These are phyloP conservation scores for Apocheima hispidaria DNA, from an alignment of 2,888 invertebrate genomes.

Conservation along the genomic window DNA sequence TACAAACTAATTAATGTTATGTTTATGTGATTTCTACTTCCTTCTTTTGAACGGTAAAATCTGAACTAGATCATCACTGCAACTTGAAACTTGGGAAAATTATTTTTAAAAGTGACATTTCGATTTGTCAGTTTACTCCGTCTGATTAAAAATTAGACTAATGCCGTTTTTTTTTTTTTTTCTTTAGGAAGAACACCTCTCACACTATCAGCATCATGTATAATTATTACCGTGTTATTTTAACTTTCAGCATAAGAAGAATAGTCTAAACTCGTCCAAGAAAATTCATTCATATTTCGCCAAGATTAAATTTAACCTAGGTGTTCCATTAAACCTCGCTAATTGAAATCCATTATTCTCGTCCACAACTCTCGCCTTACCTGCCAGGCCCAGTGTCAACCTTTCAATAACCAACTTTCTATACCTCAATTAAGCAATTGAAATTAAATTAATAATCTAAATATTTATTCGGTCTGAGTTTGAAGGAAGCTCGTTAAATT, in stretches of 20 bases:
- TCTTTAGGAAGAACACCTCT: too few species aligned
- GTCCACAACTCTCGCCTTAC: conserved; percentile 24
- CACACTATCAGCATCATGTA: too few species aligned
- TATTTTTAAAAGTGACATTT: too few species aligned
- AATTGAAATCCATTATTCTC: conserved; percentile 34
- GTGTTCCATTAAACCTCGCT: conserved; percentile 11
- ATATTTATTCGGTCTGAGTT: conserved; percentile 37
- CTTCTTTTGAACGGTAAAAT: too few species aligned
- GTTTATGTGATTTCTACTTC: too few species aligned
- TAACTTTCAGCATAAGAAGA: not conserved
- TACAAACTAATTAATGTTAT: too few species aligned
- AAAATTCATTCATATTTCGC: conserved; percentile 8
- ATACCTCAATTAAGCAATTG: conserved; percentile 40
- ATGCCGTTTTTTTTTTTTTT: too few species aligned
- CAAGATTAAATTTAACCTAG: conserved; percentile 21
- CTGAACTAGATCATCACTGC: too few species aligned
- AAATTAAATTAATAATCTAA: conserved; percentile 39
- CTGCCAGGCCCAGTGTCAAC: conserved; percentile 31
- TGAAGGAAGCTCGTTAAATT: conserved; percentile 43
- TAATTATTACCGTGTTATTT: too few species aligned
- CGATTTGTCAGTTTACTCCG: too few species aligned
- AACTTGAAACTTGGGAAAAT: too few species aligned
- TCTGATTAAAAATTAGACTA: too few species aligned
- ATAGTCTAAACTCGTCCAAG: not conserved
- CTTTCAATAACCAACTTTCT: conserved; percentile 27